Conservation (phyloP, 2,113 vertebrate genomes). For the Pedionomus torquatus region DNA sequence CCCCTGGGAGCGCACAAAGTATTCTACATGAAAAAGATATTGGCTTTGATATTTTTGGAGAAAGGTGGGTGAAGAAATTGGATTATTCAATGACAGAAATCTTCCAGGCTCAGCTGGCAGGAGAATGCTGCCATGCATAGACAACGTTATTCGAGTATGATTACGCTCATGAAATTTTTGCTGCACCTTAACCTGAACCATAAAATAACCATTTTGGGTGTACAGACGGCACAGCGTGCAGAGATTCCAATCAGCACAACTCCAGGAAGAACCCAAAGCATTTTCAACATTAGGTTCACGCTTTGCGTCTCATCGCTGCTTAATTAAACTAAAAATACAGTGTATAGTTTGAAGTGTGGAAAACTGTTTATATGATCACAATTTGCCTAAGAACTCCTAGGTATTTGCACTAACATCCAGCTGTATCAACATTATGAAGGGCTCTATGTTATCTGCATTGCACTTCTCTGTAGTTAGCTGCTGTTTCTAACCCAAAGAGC, state of each 20-base stretch:
- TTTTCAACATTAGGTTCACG: background rate
- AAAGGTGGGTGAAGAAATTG: conserved; percentile 29
- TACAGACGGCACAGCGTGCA: background rate
- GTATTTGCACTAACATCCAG: background rate
- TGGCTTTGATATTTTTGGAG: background rate
- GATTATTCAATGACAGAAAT: background rate
- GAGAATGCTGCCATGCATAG: background rate
- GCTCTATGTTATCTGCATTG: rapidly evolving
- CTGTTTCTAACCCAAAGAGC: background rate
- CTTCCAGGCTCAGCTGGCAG: background rate
- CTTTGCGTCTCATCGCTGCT: background rate
- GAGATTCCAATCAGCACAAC: background rate
- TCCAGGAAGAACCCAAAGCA: background rate
- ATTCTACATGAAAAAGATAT: conserved; percentile 1
- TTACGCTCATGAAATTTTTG: background rate
- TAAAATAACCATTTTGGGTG: background rate
- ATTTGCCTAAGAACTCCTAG: background rate
- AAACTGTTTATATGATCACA: background rate
- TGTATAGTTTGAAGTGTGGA: background rate
- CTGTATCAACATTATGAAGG: background rate
- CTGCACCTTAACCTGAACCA: background rate
- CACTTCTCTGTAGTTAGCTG: background rate
- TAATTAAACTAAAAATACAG: background rate
- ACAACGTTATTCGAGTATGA: background rate
- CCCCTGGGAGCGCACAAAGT: background rate